Evolutionary conservation across 92 coral and sea anemone species (phyloP).

Genomic region (Metridium senile): DNA sequence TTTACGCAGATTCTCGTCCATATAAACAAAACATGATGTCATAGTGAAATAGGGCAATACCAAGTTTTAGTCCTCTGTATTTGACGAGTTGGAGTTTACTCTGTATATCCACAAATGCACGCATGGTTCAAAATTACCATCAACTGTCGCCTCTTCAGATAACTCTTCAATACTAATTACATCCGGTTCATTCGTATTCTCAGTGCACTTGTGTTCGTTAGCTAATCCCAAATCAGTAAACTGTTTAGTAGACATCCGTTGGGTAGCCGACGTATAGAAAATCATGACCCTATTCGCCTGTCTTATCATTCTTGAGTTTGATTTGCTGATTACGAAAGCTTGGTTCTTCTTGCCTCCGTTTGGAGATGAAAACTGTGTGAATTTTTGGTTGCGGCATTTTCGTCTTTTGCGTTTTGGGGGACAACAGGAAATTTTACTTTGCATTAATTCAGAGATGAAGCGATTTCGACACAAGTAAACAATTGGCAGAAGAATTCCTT

Average conservation of each 20-base stretch:
- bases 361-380: background rate
- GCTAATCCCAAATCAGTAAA: background rate
- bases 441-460: conserved; percentile 34
- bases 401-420: background rate
- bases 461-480: conserved; percentile 75
- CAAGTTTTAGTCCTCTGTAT: too few relatives aligned
- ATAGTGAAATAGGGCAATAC: too few relatives aligned
- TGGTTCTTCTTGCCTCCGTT: background rate
- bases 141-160: too few relatives aligned
- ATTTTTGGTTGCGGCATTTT: background rate
- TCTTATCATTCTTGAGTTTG: background rate
- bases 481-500: conserved; percentile 63
- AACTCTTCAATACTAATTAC: too few relatives aligned
- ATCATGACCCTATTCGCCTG: conserved; percentile 2
- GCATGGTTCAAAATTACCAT: too few relatives aligned
- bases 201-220: background rate
- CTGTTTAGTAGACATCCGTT: background rate
- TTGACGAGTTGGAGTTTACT: too few relatives aligned
- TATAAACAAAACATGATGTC: too few relatives aligned
- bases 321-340: background rate
- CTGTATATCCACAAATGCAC: too few relatives aligned
- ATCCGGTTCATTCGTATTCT: too few relatives aligned
- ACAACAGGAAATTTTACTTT: conserved; percentile 48
- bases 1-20: too few relatives aligned
- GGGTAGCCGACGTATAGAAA: conserved; percentile 14